Percentiles rank a stretch among this genome's conserved stretches.
These are phyloP conservation scores for Dryobotodes eremita DNA, from an alignment of 2,888 invertebrate genomes.

Conservation along the genomic window DNA sequence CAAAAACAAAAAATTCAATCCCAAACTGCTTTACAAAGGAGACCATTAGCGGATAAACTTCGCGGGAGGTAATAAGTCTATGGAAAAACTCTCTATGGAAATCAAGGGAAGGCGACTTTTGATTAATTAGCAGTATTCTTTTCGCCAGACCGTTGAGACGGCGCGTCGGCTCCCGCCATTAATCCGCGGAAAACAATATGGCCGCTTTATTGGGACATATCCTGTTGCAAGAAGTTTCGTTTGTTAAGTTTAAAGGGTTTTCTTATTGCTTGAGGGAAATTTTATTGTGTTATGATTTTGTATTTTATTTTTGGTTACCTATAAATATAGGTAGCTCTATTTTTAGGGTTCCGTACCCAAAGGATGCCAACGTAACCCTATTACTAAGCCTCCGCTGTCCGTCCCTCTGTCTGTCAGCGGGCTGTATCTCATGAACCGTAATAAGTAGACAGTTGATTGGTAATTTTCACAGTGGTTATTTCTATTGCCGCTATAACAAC, in stretches of 20 bases:
- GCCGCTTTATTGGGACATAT: constrained; percentile 84
- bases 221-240: constrained; percentile 77
- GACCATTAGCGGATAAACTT: constrained; percentile 83
- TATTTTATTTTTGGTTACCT: not conserved
- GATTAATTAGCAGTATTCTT: constrained; percentile 91
- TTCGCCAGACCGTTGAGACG: constrained; percentile 82
- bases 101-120: constrained; percentile 87
- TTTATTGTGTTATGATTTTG: not conserved
- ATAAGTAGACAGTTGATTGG: too few species aligned
- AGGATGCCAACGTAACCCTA: too few species aligned
- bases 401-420: too few species aligned
- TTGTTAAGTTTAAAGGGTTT: constrained; percentile 52
- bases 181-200: constrained; percentile 87
- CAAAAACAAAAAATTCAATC: constrained; percentile 85
- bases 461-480: too few species aligned
- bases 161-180: constrained; percentile 75
- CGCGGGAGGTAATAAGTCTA: constrained; percentile 80
- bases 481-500: too few species aligned
- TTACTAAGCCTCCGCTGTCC: too few species aligned
- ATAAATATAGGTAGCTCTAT: too few species aligned
- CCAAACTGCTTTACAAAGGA: constrained; percentile 85
- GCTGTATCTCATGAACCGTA: too few species aligned
- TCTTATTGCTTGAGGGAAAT: constrained; percentile 34
- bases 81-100: constrained; percentile 87
- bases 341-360: too few species aligned